phyloP scores from a whole-genome alignment of 1,140 invertebrate species.

The Cotesia glomerata region DNA sequence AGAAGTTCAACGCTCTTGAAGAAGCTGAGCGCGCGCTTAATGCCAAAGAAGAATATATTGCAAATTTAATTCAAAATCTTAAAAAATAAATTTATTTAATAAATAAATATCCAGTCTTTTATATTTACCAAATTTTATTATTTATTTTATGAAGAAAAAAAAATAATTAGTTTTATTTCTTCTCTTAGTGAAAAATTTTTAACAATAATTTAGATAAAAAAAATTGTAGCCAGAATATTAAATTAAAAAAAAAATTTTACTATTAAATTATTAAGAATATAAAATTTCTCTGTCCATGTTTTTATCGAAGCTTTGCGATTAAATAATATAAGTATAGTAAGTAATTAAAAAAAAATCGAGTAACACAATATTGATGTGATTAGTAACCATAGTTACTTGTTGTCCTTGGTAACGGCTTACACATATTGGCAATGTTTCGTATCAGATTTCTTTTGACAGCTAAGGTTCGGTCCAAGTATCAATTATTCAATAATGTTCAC shows the following conservation, averaged over 20 bases:
- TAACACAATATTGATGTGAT: neutral
- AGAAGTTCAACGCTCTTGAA: no score
- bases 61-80: no score
- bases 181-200: no score
- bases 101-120: no score
- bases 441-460: neutral
- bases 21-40: no score
- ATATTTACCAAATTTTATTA: no score
- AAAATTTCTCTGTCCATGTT: neutral
- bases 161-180: no score
- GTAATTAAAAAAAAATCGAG: neutral
- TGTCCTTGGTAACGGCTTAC: neutral
- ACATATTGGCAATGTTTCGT: neutral
- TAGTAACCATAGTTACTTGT: neutral
- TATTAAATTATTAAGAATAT: neutral
- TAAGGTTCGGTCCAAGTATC: neutral
- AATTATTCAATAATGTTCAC: neutral
- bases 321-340: neutral
- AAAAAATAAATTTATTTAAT: no score
- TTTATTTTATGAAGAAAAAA: no score
- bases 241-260: slow-evolving; percentile 67
- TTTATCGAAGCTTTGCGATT: no score
- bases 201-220: no score
- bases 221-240: slow-evolving; percentile 65
- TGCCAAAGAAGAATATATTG: no score